Evolutionary conservation across 2,888 invertebrate species (phyloP).

Genomic region (Dascillus cervinus): DNA sequence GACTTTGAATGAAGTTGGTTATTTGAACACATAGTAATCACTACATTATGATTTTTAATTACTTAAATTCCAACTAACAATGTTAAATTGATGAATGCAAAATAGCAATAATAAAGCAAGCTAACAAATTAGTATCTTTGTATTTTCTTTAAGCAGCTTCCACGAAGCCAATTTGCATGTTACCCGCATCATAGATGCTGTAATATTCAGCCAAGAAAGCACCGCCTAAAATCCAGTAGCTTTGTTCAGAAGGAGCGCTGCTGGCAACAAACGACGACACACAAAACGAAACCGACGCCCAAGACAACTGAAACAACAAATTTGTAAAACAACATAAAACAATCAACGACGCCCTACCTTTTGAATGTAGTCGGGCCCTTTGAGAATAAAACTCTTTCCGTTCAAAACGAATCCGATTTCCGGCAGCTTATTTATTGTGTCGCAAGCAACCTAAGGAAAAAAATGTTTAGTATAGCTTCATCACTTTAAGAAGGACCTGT

Average conservation of each 20-base stretch:
- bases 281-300: slow-evolving; percentile 35
- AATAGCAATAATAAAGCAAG: too few relatives aligned
- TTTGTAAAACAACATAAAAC: background rate
- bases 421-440: slow-evolving; percentile 51
- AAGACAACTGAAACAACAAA: slow-evolving; percentile 36
- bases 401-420: slow-evolving; percentile 50
- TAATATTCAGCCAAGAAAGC: slow-evolving; percentile 45
- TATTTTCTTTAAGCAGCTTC: slow-evolving; percentile 33
- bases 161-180: slow-evolving; percentile 40
- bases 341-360: slow-evolving; percentile 30
- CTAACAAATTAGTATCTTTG: too few relatives aligned
- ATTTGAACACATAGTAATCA: too few relatives aligned
- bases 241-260: slow-evolving; percentile 17
- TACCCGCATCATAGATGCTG: slow-evolving; percentile 41
- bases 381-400: slow-evolving; percentile 51
- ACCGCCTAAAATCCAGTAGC: slow-evolving; percentile 43
- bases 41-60: too few relatives aligned
- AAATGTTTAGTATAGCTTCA: slow-evolving; percentile 2
- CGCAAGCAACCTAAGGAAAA: slow-evolving; percentile 50
- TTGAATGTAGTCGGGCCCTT: slow-evolving; percentile 54
- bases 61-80: too few relatives aligned
- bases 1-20: too few relatives aligned
- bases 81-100: too few relatives aligned
- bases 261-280: slow-evolving; percentile 41
- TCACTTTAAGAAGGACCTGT: too few relatives aligned